Evolutionary conservation across 2,113 vertebrate genomes (phyloP), one percentile per base, ranked within the genome.

Genomic region (Alces alces): DNA sequence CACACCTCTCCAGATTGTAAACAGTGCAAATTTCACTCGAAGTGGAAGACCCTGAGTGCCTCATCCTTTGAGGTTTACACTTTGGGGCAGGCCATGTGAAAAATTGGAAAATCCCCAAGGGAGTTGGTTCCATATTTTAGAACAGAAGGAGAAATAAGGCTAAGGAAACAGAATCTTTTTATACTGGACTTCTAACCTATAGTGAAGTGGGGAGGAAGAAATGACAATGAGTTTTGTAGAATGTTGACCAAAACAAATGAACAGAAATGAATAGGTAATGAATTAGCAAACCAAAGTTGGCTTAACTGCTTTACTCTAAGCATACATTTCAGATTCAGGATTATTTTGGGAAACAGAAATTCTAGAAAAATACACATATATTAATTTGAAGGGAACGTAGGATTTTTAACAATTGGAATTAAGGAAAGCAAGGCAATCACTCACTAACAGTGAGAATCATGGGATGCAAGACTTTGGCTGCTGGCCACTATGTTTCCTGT

Each of bases 261-360:
- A 78, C 7, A 98, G 36, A 95, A 95, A 58, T 60, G 66, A 92
- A 57, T 86, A 86, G 86, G 28, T 33, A 93, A 54, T 80, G 90
- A 96, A 88, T 90, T 64, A 73, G 45, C 78, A 95, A 58, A 50
- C 36, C 45, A 73, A 64, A 87, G 36, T 73, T 92, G 80, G 16
- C 52, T 88, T 80, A 95, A 13, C 50, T 84, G 17, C 33, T 86
- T 82, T 79, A 79, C 50, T 92, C 10, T 83, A 91, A 89, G 21
- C 45, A 93, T 61, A 52, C 5, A 52, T 83, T 95, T 97, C 47
- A 86, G 84, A 86, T 83, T 93, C 91, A 91, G 58, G 88, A 47
- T 96, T 92, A 86, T 90, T 96, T 96, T 11, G 23, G 36, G 58
- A 36, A 94, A 89, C 23, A 95, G 9, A 93, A 85, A 86, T 94